Evolutionary conservation across 2,888 invertebrate species (phyloP).

Genomic region (Ametastegia equiseti): DNA sequence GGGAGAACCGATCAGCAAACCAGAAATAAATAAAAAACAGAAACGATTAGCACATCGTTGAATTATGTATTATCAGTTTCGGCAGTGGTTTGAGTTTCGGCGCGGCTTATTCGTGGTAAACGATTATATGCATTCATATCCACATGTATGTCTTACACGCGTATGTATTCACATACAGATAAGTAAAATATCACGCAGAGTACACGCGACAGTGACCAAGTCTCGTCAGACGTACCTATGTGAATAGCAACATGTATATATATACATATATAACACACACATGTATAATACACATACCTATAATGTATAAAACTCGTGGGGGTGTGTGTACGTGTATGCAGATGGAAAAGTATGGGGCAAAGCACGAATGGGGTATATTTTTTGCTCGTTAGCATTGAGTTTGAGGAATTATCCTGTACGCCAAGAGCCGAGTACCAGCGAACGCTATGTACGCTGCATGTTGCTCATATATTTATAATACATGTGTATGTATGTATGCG

Average conservation of each 20-base stretch:
- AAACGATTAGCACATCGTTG: too few species aligned
- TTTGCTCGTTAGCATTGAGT: constrained; percentile 38
- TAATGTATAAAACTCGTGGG: not conserved
- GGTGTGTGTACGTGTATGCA: not conserved
- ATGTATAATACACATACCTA: not conserved
- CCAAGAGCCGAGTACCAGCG: too few species aligned
- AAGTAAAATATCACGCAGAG: constrained; percentile 1
- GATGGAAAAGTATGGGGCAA: not conserved
- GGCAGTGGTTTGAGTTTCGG: too few species aligned
- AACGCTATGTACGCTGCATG: too few species aligned
- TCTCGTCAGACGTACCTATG: not conserved
- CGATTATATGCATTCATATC: too few species aligned
- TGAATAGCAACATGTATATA: not conserved
- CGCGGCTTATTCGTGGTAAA: too few species aligned
- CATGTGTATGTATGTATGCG: not conserved
- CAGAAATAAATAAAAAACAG: too few species aligned
- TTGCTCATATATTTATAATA: too few species aligned
- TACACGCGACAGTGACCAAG: not conserved
- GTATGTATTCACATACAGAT: not conserved
- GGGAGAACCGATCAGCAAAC: too few species aligned
- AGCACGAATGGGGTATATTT: constrained; percentile 14
- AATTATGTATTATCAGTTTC: too few species aligned
- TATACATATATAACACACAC: not conserved
- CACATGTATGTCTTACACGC: not conserved
- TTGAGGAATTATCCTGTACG: not conserved